Conservation (phyloP, 1,140 invertebrate genomes). For the Formica exsecta region DNA sequence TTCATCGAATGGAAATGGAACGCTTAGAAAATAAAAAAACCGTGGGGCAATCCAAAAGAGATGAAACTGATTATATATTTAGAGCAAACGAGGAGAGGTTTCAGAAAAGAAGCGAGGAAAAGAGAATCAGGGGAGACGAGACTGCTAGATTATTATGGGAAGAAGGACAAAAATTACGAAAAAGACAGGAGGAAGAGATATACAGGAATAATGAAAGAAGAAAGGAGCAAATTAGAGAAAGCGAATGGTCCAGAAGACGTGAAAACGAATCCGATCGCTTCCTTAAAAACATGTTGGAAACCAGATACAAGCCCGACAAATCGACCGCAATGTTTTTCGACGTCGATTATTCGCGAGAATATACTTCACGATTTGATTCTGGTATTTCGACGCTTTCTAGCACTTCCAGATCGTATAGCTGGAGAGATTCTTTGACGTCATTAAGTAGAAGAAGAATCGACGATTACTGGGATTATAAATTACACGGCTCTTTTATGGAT, state of each 20-base stretch:
- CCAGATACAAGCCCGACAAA: not conserved
- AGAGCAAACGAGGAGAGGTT: constrained; percentile 50
- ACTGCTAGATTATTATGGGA: constrained; percentile 63
- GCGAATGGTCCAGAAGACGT: constrained; percentile 58
- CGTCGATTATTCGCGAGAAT: constrained; percentile 36
- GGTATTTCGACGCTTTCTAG: constrained; percentile 54
- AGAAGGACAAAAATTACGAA: constrained; percentile 65
- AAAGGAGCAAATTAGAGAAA: constrained; percentile 70
- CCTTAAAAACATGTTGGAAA: constrained; percentile 51
- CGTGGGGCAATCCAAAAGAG: constrained; percentile 38
- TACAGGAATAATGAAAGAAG: constrained; percentile 56
- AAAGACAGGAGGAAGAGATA: constrained; percentile 62
- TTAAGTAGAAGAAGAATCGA: constrained; percentile 52
- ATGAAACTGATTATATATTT: constrained; percentile 53
- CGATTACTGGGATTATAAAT: constrained; percentile 68
- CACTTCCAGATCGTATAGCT: constrained; percentile 66
- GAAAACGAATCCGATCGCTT: constrained; percentile 63
- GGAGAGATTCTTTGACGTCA: constrained; percentile 68
- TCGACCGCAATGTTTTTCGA: constrained; percentile 24
- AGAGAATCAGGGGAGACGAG: constrained; percentile 69
- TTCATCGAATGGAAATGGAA: constrained; percentile 59
- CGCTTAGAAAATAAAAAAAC: constrained; percentile 61
- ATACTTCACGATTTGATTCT: constrained; percentile 46
- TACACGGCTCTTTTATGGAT: constrained; percentile 56
- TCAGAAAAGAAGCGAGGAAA: constrained; percentile 58